Conservation (phyloP, 2,888 invertebrate species). For the Nephrotoma appendiculata region DNA sequence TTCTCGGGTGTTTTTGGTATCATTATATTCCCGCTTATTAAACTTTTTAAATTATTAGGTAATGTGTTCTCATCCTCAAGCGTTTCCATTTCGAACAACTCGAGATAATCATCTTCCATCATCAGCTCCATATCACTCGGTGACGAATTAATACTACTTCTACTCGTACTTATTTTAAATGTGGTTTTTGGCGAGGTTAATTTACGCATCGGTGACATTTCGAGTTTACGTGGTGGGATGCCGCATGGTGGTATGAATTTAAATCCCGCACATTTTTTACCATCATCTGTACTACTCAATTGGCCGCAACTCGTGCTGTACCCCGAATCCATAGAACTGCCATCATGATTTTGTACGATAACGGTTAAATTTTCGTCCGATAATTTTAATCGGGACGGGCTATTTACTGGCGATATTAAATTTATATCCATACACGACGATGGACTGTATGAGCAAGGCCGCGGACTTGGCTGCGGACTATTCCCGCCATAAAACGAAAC, state of each 20-base stretch:
- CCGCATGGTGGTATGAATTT: constrained; percentile 32
- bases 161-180: constrained; percentile 21
- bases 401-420: constrained; percentile 27
- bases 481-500: constrained; percentile 29
- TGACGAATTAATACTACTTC: constrained; percentile 34
- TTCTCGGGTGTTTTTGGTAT: constrained; percentile 32
- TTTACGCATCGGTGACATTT: constrained; percentile 11
- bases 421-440: constrained; percentile 8
- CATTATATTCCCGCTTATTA: constrained; percentile 40
- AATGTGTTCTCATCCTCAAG: constrained; percentile 30
- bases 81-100: constrained; percentile 44
- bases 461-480: constrained; percentile 13
- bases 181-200: constrained; percentile 18
- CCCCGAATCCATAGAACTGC: constrained; percentile 44
- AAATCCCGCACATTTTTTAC: constrained; percentile 14
- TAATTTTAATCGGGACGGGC: constrained; percentile 25
- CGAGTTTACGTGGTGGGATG: constrained; percentile 26
- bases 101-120: constrained; percentile 49
- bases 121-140: constrained; percentile 41
- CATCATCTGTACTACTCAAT: background rate
- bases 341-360: constrained; percentile 21
- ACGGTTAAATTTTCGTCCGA: constrained; percentile 10
- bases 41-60: constrained; percentile 41
- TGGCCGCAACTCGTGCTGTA: constrained; percentile 31
- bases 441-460: constrained; percentile 15